Percentiles rank a stretch among this genome's conserved stretches.
Conservation (phyloP, 2,797 vertebrate species). For the Cossypha polioptera region DNA sequence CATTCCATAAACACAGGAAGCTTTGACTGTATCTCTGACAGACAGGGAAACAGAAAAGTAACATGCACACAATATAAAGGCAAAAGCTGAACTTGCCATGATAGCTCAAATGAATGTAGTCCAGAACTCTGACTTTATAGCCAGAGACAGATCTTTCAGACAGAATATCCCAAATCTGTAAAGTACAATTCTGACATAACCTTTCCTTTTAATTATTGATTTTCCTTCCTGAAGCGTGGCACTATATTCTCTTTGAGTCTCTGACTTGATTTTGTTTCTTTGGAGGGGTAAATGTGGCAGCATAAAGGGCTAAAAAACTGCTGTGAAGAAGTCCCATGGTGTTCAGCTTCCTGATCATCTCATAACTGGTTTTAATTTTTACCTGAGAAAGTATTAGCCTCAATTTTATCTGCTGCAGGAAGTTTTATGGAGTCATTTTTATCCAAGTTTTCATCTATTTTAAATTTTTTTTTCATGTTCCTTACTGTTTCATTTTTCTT, state of each 20-base stretch:
- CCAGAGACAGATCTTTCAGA: background rate
- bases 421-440: background rate
- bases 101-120: background rate
- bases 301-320: background rate
- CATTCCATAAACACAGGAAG: conserved; percentile 73
- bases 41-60: conserved; percentile 62
- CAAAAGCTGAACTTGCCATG: background rate
- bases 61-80: background rate
- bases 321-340: background rate
- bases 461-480: background rate
- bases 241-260: background rate
- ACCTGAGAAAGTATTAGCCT: background rate
- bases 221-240: background rate
- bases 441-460: background rate
- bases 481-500: background rate
- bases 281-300: background rate
- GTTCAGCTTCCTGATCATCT: background rate
- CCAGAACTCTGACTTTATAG: background rate
- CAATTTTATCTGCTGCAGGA: background rate
- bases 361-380: background rate
- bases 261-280: background rate
- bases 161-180: background rate
- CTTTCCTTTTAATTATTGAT: background rate
- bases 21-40: conserved; percentile 52
- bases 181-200: background rate